Evolutionary conservation across 2,113 vertebrate genomes (phyloP).

Genomic region (Syngnathus scovelli): DNA sequence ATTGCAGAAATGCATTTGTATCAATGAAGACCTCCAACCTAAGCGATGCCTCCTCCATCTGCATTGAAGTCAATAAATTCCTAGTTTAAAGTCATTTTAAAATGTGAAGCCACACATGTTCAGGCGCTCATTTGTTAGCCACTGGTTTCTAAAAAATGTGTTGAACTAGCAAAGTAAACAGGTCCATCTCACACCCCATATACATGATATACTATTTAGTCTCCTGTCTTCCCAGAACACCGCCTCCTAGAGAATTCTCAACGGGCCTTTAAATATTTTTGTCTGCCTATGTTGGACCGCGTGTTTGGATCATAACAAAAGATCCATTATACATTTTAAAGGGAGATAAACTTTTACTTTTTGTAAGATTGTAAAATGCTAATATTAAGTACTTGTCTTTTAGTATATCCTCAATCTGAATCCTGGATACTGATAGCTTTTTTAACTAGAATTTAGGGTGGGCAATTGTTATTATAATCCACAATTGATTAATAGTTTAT

Average conservation of each 20-base stretch:
- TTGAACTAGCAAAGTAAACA: conserved; percentile 15
- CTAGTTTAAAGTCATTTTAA: neutral
- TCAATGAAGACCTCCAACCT: neutral
- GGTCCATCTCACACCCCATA: conserved; percentile 4
- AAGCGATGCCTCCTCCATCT: neutral
- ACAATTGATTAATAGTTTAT: conserved; percentile 60
- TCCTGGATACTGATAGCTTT: neutral
- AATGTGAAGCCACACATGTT: neutral
- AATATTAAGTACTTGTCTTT: conserved; percentile 44
- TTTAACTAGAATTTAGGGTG: conserved; percentile 31
- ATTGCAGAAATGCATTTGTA: neutral
- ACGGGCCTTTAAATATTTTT: conserved; percentile 62
- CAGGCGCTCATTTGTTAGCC: neutral
- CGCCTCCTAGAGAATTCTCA: conserved; percentile 52
- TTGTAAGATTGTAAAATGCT: conserved; percentile 26
- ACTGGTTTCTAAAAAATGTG: conserved; percentile 17
- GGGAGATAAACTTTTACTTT: conserved; percentile 28
- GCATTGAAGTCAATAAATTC: neutral
- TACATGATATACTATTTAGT: conserved; percentile 32
- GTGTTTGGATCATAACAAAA: conserved; percentile 52
- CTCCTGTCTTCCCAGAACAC: conserved; percentile 42
- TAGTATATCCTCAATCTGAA: conserved; percentile 8
- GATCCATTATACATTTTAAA: conserved; percentile 65
- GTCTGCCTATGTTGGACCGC: conserved; percentile 57
- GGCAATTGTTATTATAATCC: conserved; percentile 41